Conservation (phyloP, 2,113 vertebrate species). For the Hyperoodon ampullatus region DNA sequence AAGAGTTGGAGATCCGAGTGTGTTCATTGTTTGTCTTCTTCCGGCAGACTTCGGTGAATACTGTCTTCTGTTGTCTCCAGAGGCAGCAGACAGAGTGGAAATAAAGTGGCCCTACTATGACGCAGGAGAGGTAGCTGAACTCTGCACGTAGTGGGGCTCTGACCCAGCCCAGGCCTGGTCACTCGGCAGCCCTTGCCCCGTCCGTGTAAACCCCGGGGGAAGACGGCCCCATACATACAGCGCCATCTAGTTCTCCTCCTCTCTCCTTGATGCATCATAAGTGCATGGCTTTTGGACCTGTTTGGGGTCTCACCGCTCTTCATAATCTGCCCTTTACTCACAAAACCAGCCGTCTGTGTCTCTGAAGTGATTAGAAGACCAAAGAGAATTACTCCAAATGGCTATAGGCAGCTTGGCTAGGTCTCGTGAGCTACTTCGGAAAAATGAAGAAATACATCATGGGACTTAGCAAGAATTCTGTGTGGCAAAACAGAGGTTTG, state of each 20-base stretch:
- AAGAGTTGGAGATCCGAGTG: accelerated
- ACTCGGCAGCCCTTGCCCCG: no score
- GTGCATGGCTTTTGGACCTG: no score
- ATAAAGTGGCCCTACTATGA: accelerated
- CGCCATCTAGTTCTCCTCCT: accelerated
- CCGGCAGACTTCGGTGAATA: no score
- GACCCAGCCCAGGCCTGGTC: no score
- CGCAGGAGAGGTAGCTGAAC: no score
- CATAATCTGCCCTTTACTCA: neutral
- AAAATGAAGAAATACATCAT: neutral
- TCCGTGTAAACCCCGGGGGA: accelerated
- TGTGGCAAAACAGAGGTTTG: no score
- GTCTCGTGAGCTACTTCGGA: no score
- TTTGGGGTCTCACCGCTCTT: neutral
- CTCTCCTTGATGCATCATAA: neutral
- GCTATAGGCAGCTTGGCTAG: neutral
- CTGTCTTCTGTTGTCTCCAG: neutral
- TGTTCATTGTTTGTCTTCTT: no score
- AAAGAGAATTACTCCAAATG: neutral
- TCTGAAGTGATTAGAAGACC: neutral
- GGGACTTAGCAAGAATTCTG: neutral
- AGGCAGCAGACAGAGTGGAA: neutral
- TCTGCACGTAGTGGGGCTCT: accelerated
- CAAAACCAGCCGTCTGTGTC: neutral
- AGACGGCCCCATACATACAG: accelerated